Percentiles rank a stretch among this genome's conserved stretches.
Evolutionary conservation across 2,888 invertebrate genomes (phyloP).

Genomic region (Formica aserva): DNA sequence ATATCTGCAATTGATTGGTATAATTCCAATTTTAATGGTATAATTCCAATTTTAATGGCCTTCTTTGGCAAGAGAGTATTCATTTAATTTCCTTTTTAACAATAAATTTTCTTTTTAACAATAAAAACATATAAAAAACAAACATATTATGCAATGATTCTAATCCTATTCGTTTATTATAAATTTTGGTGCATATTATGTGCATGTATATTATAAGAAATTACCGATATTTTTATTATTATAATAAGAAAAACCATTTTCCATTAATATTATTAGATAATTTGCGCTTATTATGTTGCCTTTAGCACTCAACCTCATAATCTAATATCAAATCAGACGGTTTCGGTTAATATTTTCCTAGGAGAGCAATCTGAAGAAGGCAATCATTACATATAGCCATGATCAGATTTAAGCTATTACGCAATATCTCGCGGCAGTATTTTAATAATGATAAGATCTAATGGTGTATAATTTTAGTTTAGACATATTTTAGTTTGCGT

Average conservation of each 20-base stretch:
- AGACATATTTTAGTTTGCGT: not conserved
- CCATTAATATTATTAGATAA: not conserved
- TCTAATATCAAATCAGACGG: not conserved
- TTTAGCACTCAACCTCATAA: not conserved
- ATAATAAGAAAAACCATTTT: not conserved
- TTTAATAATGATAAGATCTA: constrained; percentile 6
- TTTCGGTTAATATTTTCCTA: not conserved
- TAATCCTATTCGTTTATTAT: not conserved
- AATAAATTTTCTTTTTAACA: not conserved
- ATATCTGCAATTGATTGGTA: not conserved
- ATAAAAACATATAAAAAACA: not conserved
- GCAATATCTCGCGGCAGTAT: not conserved
- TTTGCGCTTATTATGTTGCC: not conserved
- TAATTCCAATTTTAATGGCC: not conserved
- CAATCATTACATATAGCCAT: not conserved
- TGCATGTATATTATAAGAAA: not conserved
- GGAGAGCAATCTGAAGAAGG: not conserved
- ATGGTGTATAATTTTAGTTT: not conserved
- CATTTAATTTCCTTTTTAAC: not conserved
- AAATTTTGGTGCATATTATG: not conserved
- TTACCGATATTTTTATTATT: not conserved
- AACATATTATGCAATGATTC: not conserved
- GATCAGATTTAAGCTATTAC: not conserved
- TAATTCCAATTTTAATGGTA: not conserved
- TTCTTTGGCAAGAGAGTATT: not conserved